Conservation (phyloP, 2,797 vertebrate species). For the Pseudotriccus pelzelni region DNA sequence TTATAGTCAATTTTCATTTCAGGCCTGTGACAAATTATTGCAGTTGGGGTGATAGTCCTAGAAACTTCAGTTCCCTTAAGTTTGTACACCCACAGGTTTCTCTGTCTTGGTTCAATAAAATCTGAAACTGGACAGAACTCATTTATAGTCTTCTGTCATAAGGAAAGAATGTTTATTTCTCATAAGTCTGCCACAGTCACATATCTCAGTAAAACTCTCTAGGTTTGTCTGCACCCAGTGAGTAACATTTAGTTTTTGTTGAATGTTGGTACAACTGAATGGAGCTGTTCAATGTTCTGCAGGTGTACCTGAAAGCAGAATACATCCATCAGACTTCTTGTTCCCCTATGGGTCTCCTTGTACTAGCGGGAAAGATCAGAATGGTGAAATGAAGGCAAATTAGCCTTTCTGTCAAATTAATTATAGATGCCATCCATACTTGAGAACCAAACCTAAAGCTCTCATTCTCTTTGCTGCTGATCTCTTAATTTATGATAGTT, state of each 20-base stretch:
- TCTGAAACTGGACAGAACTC: neutral
- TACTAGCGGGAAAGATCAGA: conserved; percentile 28
- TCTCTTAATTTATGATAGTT: conserved; percentile 75
- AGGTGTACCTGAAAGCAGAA: neutral
- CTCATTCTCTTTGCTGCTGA: conserved; percentile 71
- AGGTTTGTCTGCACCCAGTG: neutral
- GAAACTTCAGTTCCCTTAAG: neutral
- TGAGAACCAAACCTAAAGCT: conserved; percentile 72
- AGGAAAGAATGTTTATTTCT: neutral
- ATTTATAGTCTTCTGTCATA: neutral
- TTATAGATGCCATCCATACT: conserved; percentile 67
- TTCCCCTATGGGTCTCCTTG: neutral
- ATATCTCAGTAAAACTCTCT: neutral
- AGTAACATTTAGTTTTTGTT: neutral
- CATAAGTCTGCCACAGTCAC: neutral
- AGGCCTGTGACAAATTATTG: neutral
- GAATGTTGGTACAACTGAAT: neutral
- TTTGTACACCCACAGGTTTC: neutral
- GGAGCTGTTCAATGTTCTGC: neutral
- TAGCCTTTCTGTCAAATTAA: conserved; percentile 71
- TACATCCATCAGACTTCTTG: neutral
- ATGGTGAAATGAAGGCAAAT: conserved; percentile 60
- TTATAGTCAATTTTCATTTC: neutral
- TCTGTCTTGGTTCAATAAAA: neutral
- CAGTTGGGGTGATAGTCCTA: neutral